A percentile compares a stretch with the other conserved stretches of the same genome.
phyloP scores from a whole-genome alignment of 2,113 vertebrate genomes.

The Emydocephalus ijimae region DNA sequence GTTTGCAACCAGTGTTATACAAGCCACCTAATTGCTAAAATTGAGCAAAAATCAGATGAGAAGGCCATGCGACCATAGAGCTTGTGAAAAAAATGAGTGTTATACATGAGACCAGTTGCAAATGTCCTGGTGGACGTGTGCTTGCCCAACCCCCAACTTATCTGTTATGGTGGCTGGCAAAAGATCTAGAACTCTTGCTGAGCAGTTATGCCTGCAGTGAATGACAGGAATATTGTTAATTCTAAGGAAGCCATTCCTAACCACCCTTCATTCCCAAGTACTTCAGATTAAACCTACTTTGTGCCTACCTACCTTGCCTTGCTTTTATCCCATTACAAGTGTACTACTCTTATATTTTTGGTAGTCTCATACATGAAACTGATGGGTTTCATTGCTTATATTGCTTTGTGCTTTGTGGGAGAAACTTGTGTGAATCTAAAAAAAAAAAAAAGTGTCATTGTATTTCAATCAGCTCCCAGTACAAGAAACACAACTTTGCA shows the following conservation, averaged over 20 bases:
- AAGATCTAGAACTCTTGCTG: not conserved
- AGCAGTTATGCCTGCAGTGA: not conserved
- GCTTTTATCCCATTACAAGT: not conserved
- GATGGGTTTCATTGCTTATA: not conserved
- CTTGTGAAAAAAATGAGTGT: not conserved
- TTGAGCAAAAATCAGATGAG: not conserved
- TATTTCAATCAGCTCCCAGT: not conserved
- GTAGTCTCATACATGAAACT: not conserved
- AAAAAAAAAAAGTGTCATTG: not conserved
- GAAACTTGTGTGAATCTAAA: not conserved
- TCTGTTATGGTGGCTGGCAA: not conserved
- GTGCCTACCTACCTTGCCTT: not conserved
- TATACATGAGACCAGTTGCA: not conserved
- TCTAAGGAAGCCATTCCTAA: not conserved
- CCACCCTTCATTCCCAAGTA: not conserved
- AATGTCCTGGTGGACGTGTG: not conserved
- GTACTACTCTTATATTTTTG: not conserved
- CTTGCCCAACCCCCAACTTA: not conserved
- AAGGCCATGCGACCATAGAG: not conserved
- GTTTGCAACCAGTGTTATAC: not conserved
- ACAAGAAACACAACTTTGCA: not conserved
- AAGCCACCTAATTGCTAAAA: not conserved
- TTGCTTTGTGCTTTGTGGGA: not conserved
- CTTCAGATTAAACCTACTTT: not conserved
- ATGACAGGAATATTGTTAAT: not conserved